Conservation (phyloP, 1,140 invertebrate species). For the Temnothorax nylanderi region DNA sequence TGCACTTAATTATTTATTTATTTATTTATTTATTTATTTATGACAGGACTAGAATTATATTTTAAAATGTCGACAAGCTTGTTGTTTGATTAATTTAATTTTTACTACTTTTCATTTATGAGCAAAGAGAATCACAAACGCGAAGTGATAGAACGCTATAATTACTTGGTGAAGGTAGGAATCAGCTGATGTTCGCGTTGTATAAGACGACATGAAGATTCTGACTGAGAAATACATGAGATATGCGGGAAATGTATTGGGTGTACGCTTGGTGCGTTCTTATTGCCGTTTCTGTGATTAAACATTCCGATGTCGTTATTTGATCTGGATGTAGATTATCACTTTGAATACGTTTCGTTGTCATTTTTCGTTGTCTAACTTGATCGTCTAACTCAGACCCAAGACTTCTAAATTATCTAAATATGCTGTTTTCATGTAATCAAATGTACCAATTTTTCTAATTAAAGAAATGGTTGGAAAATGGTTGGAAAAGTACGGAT, state of each 20-base stretch:
- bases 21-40: constrained; percentile 16
- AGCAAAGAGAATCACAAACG: neutral
- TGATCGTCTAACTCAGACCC: neutral
- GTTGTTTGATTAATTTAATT: constrained; percentile 14
- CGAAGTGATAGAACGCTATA: constrained; percentile 7
- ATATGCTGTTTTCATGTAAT: neutral
- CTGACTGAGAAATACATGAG: neutral
- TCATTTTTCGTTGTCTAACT: neutral
- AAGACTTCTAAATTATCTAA: neutral
- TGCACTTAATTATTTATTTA: too few relatives aligned
- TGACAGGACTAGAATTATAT: neutral
- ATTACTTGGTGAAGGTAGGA: neutral
- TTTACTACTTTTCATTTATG: neutral
- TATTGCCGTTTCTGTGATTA: constrained; percentile 59
- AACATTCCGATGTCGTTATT: constrained; percentile 45
- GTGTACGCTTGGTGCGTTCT: constrained; percentile 24
- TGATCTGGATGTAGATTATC: constrained; percentile 26
- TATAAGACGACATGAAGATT: neutral
- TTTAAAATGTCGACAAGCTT: neutral
- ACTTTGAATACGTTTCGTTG: constrained; percentile 41
- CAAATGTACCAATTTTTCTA: neutral
- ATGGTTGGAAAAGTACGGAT: too few relatives aligned
- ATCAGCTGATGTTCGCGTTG: neutral
- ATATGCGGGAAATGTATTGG: neutral
- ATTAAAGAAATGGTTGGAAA: neutral